These are phyloP conservation scores for Tragelaphus imberbis DNA, from an alignment of 2,113 vertebrate genomes.

Conservation along the genomic window DNA sequence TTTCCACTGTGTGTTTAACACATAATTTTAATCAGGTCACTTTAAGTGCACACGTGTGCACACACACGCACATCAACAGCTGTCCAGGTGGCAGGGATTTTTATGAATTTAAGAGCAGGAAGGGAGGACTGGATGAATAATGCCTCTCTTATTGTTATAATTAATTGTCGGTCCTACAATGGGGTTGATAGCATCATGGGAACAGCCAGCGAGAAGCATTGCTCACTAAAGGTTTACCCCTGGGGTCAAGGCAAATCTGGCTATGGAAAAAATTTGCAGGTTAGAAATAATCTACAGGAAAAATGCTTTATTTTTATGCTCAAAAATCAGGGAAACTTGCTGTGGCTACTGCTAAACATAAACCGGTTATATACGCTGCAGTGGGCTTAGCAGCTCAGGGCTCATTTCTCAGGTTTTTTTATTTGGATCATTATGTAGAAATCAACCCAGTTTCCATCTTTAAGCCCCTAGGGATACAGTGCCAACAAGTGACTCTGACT, in stretches of 20 bases:
- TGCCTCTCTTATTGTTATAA: not conserved
- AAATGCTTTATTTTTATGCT: conserved; percentile 23
- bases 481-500: conserved; percentile 22
- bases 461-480: not conserved
- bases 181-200: not conserved
- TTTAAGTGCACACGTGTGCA: not conserved
- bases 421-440: conserved; percentile 11
- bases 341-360: not conserved
- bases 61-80: not conserved
- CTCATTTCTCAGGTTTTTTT: conserved; percentile 19
- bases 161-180: not conserved
- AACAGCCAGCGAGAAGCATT: not conserved
- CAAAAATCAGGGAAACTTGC: not conserved
- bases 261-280: not conserved
- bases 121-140: not conserved
- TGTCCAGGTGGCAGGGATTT: not conserved
- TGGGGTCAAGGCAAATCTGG: conserved; percentile 26
- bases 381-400: not conserved
- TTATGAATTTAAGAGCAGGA: conserved; percentile 16
- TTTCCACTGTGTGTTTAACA: conserved; percentile 2
- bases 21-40: not conserved
- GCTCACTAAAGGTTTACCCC: not conserved
- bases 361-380: not conserved
- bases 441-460: not conserved
- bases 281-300: conserved; percentile 43